Base-by-base conservation (phyloP, 2,113 vertebrate species). In the Thunnus thynnus region DNA sequence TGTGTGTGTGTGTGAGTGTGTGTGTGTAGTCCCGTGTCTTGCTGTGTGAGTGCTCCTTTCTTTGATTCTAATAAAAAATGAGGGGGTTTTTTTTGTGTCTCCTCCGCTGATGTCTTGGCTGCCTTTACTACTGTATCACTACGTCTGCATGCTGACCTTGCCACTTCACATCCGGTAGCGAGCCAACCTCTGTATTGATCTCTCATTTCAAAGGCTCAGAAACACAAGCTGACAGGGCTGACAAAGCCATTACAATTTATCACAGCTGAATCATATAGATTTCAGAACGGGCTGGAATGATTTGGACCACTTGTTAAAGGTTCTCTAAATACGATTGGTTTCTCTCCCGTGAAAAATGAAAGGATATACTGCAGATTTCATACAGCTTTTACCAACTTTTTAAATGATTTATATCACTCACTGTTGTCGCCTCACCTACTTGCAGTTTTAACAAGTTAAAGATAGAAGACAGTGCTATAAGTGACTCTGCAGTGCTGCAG, bases 131-230 rank as follows among this genome's bases (percentile, higher is more conserved):
- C 65, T 68, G 11, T 68, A 68, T 67, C n/a, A 18, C 61, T 50
- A 3, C 18, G 30, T 64, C 44, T 51, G 32, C 63, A 62, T 51
- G 76, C 76, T 81, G 88, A 86, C 88, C 73, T 80, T 71, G 80
- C 32, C 83, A 83, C 83, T 73, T 83, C 63, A 67, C 55, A 66
- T 80, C 63, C 60, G 4, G 57, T 58, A n/a, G 41, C 41, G 30
- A 48, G 60, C 41, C 62, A 78, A 81, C 78, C 72, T 84, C 58
- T 36, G 54, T 61, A 90, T 80, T 78, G 86, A 91, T 89, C 78
- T 78, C 64, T 81, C 13, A 1, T 76, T 87, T 83, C 69, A 81
- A 78, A 86, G 69, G 73, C 58, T 78, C 30, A 44, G 69, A 80
- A 83, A 76, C 32, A 22, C 48, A 25, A 4, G 48, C 66, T 71